Conservation (phyloP, 2,888 invertebrate genomes). For the Trachelus iudaicus region DNA sequence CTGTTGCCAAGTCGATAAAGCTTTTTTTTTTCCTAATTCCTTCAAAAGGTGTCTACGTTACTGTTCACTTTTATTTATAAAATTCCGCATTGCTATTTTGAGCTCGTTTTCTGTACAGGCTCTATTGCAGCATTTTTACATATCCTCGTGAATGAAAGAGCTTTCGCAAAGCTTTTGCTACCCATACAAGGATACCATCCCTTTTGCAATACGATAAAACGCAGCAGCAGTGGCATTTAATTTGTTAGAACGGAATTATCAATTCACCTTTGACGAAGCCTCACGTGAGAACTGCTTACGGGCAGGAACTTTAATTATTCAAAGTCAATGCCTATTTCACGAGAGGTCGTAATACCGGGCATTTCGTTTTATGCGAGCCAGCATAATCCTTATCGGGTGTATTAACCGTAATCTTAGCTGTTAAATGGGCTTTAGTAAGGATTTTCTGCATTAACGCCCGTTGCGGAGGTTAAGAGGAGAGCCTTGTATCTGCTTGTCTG, state of each 20-base stretch:
- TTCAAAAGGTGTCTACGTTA: too few relatives aligned
- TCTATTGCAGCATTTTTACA: too few relatives aligned
- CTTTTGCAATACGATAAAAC: too few relatives aligned
- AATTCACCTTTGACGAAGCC: conserved; percentile 35
- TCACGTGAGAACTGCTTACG: background rate
- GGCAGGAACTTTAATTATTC: conserved; percentile 42
- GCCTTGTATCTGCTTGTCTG: conserved; percentile 3
- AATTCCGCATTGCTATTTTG: too few relatives aligned
- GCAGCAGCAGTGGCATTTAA: conserved; percentile 21
- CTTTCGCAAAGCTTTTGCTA: too few relatives aligned
- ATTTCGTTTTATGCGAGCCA: conserved; percentile 18
- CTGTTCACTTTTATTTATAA: too few relatives aligned
- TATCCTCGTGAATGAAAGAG: too few relatives aligned
- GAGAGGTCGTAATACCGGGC: background rate
- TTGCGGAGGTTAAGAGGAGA: background rate
- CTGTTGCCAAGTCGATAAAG: too few relatives aligned
- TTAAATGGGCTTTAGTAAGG: conserved; percentile 29
- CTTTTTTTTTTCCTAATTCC: too few relatives aligned
- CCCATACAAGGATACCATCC: too few relatives aligned
- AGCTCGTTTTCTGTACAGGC: too few relatives aligned
- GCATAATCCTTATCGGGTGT: conserved; percentile 33
- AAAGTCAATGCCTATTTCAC: conserved; percentile 30
- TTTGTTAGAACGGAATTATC: conserved; percentile 33
- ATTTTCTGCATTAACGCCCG: conserved; percentile 28
- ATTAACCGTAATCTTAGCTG: conserved; percentile 33